Evolutionary conservation across 2,113 vertebrate species (phyloP), one percentile per base, ranked within the genome.

Genomic region (Patagioenas fasciata): DNA sequence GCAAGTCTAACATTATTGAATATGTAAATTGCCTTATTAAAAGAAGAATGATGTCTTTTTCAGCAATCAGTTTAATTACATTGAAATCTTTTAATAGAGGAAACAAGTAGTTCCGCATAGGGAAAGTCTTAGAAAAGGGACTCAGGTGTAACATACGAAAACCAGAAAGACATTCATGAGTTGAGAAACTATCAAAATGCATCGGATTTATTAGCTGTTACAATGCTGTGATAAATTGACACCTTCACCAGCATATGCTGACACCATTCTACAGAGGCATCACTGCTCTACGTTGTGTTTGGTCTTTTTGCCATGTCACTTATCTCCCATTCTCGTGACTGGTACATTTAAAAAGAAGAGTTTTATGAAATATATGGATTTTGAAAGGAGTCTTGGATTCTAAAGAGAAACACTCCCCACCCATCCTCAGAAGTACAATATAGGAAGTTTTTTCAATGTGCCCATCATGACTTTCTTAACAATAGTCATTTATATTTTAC

Each of bases 41-140:
- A 98, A 96, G 85, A 98, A 97, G 92, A 97, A 97, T 96, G 70
- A 95, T 88, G 85, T 75, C 66, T 97, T 97, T 96, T 97, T 97
- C 91, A 95, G 96, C 91, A 95, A 96, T 97, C 93, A 94, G 90
- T 95, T 97, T 96, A 97, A 97, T 97, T 97, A 96, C 60, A 84
- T 29, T 85, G 85, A 96, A 94, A 82, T 61, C 77, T 93, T 97
- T 98, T 94, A 95, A 95, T 72, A 88, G 94, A 93, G 89, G 95
- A 97, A 97, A 95, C 92, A 88, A 73, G 81, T 87, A 89, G 85
- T 64, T 96, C 85, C 87, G 89, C 50, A 69, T 42, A 88, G 81
- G 53, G 73, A 77, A 94, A 95, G 81, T 91, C 94, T 89, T 79
- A 83, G 57, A 89, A 91, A 91, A 80, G 65, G 36, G 88, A 94